phyloP scores from a whole-genome alignment of 2,113 vertebrate species.

The Piprites chloris region DNA sequence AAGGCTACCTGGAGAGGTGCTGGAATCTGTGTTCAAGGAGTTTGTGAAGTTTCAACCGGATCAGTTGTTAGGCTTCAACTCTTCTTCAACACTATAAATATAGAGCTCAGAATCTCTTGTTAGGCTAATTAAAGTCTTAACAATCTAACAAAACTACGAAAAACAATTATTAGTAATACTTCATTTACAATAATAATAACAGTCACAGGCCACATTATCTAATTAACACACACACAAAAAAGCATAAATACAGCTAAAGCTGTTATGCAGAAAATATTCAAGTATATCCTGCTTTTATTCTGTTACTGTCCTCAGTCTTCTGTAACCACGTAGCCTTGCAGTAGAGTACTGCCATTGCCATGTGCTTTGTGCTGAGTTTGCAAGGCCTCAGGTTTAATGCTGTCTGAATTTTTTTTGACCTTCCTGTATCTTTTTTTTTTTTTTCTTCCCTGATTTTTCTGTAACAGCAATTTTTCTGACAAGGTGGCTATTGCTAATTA shows the following conservation, averaged over 20 bases:
- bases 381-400: neutral
- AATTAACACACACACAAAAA: neutral
- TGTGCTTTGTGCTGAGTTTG: neutral
- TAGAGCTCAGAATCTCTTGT: neutral
- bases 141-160: neutral
- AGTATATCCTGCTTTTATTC: neutral
- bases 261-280: neutral
- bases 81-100: neutral
- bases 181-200: neutral
- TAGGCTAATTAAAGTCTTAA: neutral
- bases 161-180: neutral
- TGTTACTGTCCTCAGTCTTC: neutral
- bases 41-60: neutral
- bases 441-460: neutral
- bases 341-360: neutral
- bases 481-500: neutral
- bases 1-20: neutral
- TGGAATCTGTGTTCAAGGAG: neutral
- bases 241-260: neutral
- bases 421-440: neutral
- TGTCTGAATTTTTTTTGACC: neutral
- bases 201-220: neutral
- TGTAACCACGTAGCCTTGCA: rapidly evolving
- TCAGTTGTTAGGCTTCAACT: neutral
- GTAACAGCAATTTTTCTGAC: neutral